phyloP scores from a whole-genome alignment of 2,888 invertebrate species.

The Drosophila mimica region DNA sequence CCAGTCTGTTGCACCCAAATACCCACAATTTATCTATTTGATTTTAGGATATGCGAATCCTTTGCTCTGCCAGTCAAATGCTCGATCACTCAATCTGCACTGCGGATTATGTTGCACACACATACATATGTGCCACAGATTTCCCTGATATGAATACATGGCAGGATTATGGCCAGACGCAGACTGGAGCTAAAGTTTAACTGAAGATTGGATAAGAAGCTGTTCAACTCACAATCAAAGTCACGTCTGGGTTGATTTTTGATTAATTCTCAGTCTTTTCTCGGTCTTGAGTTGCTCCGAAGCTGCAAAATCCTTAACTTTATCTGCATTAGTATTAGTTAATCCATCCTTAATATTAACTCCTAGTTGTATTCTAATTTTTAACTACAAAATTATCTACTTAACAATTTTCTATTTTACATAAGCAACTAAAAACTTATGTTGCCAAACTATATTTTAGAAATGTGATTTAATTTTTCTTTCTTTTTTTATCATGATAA shows the following conservation, averaged over 20 bases:
- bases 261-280: background rate
- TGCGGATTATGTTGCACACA: slow-evolving; percentile 36
- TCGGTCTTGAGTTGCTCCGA: background rate
- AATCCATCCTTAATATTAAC: no score
- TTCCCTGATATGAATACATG: background rate
- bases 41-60: slow-evolving; percentile 64
- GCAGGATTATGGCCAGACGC: slow-evolving; percentile 10
- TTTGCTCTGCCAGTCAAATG: slow-evolving; percentile 21
- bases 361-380: no score
- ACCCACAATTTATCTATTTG: slow-evolving; percentile 75
- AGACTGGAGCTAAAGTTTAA: background rate
- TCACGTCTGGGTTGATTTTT: background rate
- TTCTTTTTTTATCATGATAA: no score
- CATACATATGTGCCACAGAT: slow-evolving; percentile 24
- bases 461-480: no score
- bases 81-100: slow-evolving; percentile 52
- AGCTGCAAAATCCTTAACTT: background rate
- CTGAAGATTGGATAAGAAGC: background rate
- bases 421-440: background rate
- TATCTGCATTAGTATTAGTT: background rate
- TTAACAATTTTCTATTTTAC: background rate
- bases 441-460: background rate
- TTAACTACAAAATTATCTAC: background rate
- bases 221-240: background rate
- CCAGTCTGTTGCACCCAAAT: slow-evolving; percentile 40